Conservation (phyloP, 2,888 invertebrate species). For the Syrphus vitripennis region DNA sequence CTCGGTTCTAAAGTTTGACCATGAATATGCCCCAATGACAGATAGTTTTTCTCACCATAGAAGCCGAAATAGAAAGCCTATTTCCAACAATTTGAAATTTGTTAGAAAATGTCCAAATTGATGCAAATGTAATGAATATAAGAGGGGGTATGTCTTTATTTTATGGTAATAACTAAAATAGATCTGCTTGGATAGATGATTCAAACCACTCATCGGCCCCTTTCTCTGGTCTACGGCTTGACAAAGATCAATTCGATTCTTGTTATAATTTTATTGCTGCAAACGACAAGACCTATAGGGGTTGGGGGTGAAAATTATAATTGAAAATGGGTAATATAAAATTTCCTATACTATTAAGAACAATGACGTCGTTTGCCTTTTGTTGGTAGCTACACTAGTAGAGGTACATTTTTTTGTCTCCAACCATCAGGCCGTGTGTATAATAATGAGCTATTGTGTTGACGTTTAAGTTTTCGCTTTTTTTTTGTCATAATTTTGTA, state of each 20-base stretch:
- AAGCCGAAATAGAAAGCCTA: too few species aligned
- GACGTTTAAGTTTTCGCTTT: neutral
- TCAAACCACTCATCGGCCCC: too few species aligned
- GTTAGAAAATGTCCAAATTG: too few species aligned
- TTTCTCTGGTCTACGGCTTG: neutral
- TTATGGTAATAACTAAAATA: too few species aligned
- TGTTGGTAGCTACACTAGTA: neutral
- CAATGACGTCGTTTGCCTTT: neutral
- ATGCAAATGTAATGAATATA: too few species aligned
- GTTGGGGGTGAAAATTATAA: neutral
- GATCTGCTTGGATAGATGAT: too few species aligned
- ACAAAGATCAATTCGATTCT: neutral
- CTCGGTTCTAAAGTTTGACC: too few species aligned
- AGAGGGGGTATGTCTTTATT: too few species aligned
- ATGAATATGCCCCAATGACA: too few species aligned
- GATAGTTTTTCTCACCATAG: too few species aligned
- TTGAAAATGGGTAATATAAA: neutral
- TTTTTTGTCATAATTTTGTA: constrained; percentile 26
- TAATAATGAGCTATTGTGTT: constrained; percentile 4
- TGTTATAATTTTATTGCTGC: neutral
- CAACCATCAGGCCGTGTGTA: neutral
- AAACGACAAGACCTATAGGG: neutral
- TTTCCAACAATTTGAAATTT: too few species aligned
- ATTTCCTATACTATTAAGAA: neutral
- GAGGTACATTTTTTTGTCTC: neutral